Conservation (phyloP, 2,797 vertebrate genomes). For the Protonibea diacanthus region DNA sequence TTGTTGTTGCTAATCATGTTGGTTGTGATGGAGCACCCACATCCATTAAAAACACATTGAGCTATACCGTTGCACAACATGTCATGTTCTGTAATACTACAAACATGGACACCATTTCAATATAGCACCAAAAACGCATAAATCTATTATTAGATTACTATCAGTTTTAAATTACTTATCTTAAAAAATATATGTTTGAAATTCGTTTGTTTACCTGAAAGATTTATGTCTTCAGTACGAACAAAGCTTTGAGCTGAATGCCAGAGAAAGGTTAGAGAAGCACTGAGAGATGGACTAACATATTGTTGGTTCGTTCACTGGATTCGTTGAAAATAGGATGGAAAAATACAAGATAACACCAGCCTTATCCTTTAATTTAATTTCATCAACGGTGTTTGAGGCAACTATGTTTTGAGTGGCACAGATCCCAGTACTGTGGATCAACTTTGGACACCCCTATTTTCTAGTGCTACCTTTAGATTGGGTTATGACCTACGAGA, state of each 20-base stretch:
- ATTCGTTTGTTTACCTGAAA: background rate
- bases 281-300: background rate
- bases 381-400: constrained; percentile 8
- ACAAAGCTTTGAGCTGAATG: background rate
- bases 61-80: background rate
- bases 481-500: constrained; percentile 28
- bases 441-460: constrained; percentile 14
- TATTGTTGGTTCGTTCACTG: background rate
- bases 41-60: background rate
- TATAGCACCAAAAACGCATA: background rate
- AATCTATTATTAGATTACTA: background rate
- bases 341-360: background rate
- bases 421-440: constrained; percentile 3
- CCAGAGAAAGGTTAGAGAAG: background rate
- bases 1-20: background rate
- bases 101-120: background rate
- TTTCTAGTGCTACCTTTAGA: constrained; percentile 18
- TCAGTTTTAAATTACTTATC: background rate
- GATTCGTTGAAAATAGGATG: constrained; percentile 3
- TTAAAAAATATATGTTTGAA: background rate
- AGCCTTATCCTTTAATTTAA: constrained; percentile 19
- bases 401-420: background rate
- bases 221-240: background rate
- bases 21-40: background rate
- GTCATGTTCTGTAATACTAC: background rate